Base-by-base conservation (phyloP, 2,797 vertebrate species). In the Tenualosa ilisha region DNA sequence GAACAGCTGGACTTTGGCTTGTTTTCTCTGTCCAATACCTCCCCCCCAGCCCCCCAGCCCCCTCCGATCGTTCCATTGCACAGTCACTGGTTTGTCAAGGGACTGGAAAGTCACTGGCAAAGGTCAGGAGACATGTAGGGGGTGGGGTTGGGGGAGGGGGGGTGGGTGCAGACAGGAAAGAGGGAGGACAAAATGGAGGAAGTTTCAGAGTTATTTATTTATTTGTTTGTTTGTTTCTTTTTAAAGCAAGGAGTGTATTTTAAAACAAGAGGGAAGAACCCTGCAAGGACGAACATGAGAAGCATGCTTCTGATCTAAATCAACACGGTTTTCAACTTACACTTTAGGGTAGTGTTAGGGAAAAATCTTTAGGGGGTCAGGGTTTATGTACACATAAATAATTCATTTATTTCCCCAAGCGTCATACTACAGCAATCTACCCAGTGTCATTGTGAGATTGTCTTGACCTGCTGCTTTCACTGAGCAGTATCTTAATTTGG, bases 1-100 rank as follows among this genome's bases (percentile, higher is more conserved):
- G 40, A 87, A 51, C 89, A 89, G 86, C 89, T 88, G 87, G 83
- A 86, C 85, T 85, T 85, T 65, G 81, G 87, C 84, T 87, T 86
- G 82, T 87, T 87, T 87, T 79, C 72, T 79, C 40, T 46, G 59
- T 24, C 5, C 72, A 43, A 59, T n/a, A 20, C 20, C 20, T 53
- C 82, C 20, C 61, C 82, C 68, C 65, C 82, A 49, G 7, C 4
- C 72, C 68, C 68, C 72, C 4, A 56, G 3, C 40, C 20, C 72
- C 72, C 3, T 40, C 59, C 50, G 82, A 72, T 65, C 59, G 85
- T 85, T 86, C 82, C 54, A 43, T 85, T 84, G 87, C 51, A 46
- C 75, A 31, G 31, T 31, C 31, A 63, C 82, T 53, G 20, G 22
- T 15, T 46, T 40, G 82, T 81, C 83, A 50, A 26, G 31, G 20